phyloP scores from a whole-genome alignment of 2,113 vertebrate genomes.

The Nyctereutes procyonoides region DNA sequence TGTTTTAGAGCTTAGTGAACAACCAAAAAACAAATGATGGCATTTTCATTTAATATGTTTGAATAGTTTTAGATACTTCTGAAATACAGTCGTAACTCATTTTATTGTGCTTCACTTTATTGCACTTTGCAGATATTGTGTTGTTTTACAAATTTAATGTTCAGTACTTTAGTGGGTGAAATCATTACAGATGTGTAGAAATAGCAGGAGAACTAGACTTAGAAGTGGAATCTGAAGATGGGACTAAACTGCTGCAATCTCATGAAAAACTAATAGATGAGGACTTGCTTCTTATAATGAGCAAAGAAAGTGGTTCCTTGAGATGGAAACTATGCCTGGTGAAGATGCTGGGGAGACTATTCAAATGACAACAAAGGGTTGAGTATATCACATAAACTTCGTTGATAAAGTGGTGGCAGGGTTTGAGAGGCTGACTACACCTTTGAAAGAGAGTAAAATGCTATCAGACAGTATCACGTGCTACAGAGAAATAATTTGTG shows the following conservation, averaged over 20 bases:
- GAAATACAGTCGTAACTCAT: background rate
- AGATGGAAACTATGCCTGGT: background rate
- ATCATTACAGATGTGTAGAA: background rate
- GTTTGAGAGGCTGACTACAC: background rate
- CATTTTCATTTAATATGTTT: background rate
- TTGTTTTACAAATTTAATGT: background rate
- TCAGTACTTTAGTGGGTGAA: background rate
- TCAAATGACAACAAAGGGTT: background rate
- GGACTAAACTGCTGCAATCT: background rate
- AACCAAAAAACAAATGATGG: background rate
- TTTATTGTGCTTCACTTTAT: background rate
- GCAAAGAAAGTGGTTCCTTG: background rate
- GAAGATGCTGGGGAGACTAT: background rate
- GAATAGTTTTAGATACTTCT: background rate
- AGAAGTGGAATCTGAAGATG: background rate
- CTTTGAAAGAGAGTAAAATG: background rate
- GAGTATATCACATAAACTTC: background rate
- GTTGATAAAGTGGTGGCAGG: background rate
- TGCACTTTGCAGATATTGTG: background rate
- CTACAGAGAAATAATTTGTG: background rate
- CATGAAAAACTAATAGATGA: background rate
- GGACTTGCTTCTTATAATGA: background rate
- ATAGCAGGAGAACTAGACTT: background rate
- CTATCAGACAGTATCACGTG: background rate
- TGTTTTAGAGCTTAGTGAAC: slow-evolving; percentile 55